Conservation (phyloP, 2,888 invertebrate species). For the Mythimna pallens region DNA sequence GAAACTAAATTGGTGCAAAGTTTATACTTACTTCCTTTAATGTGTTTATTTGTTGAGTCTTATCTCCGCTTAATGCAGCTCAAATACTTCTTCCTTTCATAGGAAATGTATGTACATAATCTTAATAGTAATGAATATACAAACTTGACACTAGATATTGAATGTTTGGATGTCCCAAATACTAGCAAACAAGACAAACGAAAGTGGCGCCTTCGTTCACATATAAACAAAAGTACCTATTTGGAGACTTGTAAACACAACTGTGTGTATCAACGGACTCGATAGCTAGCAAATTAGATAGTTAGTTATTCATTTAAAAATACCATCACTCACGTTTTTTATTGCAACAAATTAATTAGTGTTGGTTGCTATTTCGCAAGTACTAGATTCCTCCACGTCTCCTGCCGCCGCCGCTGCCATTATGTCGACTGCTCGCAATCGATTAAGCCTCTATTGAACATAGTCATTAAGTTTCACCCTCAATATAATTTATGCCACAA, state of each 20-base stretch:
- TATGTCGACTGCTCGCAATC: slow-evolving; percentile 10
- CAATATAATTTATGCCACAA: slow-evolving; percentile 1
- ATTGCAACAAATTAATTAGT: slow-evolving; percentile 48
- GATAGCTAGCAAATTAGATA: not conserved
- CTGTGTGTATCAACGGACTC: not conserved
- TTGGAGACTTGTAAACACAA: not conserved
- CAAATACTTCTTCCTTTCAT: not conserved
- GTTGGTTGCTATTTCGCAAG: slow-evolving; percentile 19
- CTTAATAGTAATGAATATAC: not conserved
- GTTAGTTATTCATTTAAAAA: not conserved
- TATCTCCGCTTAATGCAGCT: not conserved
- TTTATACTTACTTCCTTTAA: no score
- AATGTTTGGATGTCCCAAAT: not conserved
- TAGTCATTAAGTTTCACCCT: slow-evolving; percentile 31
- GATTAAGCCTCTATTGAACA: slow-evolving; percentile 31
- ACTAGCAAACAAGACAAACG: not conserved
- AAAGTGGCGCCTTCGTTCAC: not conserved
- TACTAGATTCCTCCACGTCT: slow-evolving; percentile 40
- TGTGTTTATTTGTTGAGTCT: not conserved
- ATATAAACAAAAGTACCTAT: not conserved
- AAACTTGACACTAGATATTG: not conserved
- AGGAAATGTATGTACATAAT: not conserved
- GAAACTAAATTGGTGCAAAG: no score
- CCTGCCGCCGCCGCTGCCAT: slow-evolving; percentile 3
- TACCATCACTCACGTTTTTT: not conserved